Evolutionary conservation across 2,797 vertebrate species (phyloP), one percentile per base, ranked within the genome.

Genomic region (Scolopax bukidnonensis): DNA sequence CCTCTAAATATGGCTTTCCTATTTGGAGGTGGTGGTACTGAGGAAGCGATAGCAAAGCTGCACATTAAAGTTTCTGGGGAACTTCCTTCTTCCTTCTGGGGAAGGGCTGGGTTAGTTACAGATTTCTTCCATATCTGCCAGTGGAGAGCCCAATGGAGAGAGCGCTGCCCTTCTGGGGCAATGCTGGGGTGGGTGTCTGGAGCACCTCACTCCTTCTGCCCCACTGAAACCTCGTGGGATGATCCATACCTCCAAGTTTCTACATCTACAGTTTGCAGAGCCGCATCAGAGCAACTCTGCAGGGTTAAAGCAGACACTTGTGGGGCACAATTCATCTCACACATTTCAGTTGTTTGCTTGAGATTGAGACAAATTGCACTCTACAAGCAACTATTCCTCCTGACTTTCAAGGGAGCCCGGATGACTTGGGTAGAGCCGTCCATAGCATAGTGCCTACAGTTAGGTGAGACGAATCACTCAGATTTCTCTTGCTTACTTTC

Each of bases 401-500:
- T 33, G 17, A 73, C 41, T 88, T 86, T 74, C 74, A 77, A 57
- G 16, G 14, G 24, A 75, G 7, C 27, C 38, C 61, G 38, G 7
- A 38, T 51, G 24, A 68, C 50, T 88, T 3, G 7, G 73, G 47
- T 93, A 60, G 11, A 86, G 28, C 25, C 36, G 84, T 63, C 83
- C 73, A 12, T 65, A 53, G 17, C 11, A 9, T 21, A 76, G 14
- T 51, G 65, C 27, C 27, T 63, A 64, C 27, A 40, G 32, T 59
- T 50, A 50, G 8, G 10, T 30, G n/a, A 90, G 45, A 79, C 0
- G 1, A 76, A 79, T 78, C 19, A 7, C 38, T 4, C 18, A 25
- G 16, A 80, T 71, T 87, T 77, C 38, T 91, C 40, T 82, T 84
- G 21, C 41, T 82, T 82, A 15, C 11, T 82, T 86, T 94, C 40